Base-by-base conservation (phyloP, 2,113 vertebrate genomes). In the Petroica traversi region DNA sequence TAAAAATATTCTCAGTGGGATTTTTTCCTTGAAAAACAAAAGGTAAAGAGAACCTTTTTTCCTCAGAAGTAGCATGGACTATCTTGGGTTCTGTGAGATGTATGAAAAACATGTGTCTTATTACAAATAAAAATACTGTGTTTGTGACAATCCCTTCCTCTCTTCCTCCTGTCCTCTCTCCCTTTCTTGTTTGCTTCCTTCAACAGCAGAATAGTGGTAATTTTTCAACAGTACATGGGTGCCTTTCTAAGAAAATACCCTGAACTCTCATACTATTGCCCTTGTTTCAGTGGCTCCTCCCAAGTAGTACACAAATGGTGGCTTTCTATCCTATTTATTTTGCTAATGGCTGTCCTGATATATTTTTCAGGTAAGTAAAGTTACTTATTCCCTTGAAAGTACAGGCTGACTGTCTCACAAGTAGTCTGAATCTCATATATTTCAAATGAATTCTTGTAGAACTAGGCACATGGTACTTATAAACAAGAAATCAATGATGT, bases 121-220 rank as follows among this genome's bases (percentile, higher is more conserved):
- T 4, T 69, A 31, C n/a, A 71, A 10, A 62, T 13, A 61, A 40
- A 76, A 84, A 34, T n/a, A 46, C 0, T 33, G 8, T 59, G 4
- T 57, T 90, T 61, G 19, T 62, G 8, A 51, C 29, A 88, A 92
- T 33, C 2, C 3, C 31, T 75, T 31, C 15, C 10, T 55, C 22
- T 73, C 10, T 89, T 57, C 23, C 45, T 79, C 8, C 14, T 38
- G 1, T 6, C 5, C 10, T 59, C 3, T 19, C 11, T 41, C 6
- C 7, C 11, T 69, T 8, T 9, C 8, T 51, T 84, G 36, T 25
- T 54, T 74, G 2, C 31, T 87, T 87, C 5, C 24, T 85, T 85
- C 20, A 11, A 14, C 0, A 0, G 7, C 11, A 59, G 18, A 84
- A 52, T 14, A 49, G 16, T 14, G 6, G 16, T 31, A 45, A 48